Evolutionary conservation across 2,888 invertebrate genomes (phyloP), one percentile per base, ranked within the genome.

Genomic region (Hydrotaea diabolus): DNA sequence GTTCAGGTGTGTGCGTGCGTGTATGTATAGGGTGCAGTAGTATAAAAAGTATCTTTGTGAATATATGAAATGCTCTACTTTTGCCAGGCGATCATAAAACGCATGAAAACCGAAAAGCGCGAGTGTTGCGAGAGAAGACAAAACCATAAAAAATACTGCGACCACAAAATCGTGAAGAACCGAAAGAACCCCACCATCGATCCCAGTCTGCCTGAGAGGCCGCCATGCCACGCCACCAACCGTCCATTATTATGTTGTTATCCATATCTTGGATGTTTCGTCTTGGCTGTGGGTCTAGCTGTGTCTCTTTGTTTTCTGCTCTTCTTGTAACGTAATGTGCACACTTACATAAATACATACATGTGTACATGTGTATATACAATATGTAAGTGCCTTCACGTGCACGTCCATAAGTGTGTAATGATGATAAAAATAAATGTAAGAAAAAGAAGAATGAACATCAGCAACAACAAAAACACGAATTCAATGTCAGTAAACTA

Each of bases 21-120:
- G 59, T 26, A 13, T 23, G 59, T 59, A 13, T 36, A 36, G 13
- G 11, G 39, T 80, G 57, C 17, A n/a, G 21, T 53, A 39, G 11
- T 15, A 13, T 11, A 59, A 59, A 59, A 53, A 36, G 74, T 62
- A 53, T 46, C 46, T 80, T 80, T 77, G 90, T 90, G 91, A 89
- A 90, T 92, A 92, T 90, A 91, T 91, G 89, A 91, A 92, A 90
- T 92, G 92, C 92, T 92, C 92, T 91, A 92, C 88, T 91, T 92
- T 90, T 88, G 92, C 91, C 91, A 92, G 92, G 92, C 91, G 90
- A 89, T 86, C 92, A 92, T 90, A 89, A 90, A 81, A 80, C 11
- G 43, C 53, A 72, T 66, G 75, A 39, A 62, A 31, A 31, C 11
- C 21, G 43, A 66, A 31, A 31, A 31, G 11, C 43, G 43, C 11